Evolutionary conservation across 2,888 invertebrate genomes (phyloP).

Genomic region (Tricholauxania praeusta): DNA sequence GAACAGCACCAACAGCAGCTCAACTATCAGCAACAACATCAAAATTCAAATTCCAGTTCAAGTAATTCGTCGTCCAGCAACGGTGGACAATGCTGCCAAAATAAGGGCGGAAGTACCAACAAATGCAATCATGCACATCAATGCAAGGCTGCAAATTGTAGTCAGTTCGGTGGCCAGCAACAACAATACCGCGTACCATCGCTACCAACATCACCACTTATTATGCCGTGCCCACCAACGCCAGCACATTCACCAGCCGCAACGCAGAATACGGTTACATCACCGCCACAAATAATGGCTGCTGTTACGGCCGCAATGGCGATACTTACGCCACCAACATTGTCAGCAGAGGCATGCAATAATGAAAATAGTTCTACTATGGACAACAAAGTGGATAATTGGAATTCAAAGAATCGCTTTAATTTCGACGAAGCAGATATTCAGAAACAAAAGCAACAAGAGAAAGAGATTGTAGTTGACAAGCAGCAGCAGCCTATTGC

Average conservation of each 20-base stretch:
- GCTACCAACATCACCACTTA: constrained; percentile 80
- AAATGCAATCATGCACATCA: constrained; percentile 38
- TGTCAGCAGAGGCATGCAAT: constrained; percentile 34
- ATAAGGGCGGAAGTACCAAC: constrained; percentile 2
- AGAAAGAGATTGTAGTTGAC: constrained; percentile 55
- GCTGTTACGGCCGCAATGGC: constrained; percentile 65
- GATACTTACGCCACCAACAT: constrained; percentile 60
- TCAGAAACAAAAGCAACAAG: constrained; percentile 59
- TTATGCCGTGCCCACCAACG: constrained; percentile 68
- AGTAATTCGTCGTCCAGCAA: constrained; percentile 65
- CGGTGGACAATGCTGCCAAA: constrained; percentile 48
- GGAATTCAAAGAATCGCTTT: constrained; percentile 51
- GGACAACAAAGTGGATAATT: constrained; percentile 29
- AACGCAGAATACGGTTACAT: constrained; percentile 59
- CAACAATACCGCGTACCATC: constrained; percentile 69
- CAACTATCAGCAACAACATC: constrained; percentile 62
- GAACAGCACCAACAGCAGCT: constrained; percentile 69
- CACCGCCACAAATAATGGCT: constrained; percentile 63
- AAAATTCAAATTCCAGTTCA: constrained; percentile 64
- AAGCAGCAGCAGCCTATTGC: constrained; percentile 61
- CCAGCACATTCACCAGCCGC: constrained; percentile 68
- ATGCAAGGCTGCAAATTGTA: constrained; percentile 32
- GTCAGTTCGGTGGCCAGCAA: constrained; percentile 41
- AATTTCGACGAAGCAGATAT: constrained; percentile 43
- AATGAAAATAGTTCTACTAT: constrained; percentile 15